Evolutionary conservation across 2,113 vertebrate genomes (phyloP), one percentile per base, ranked within the genome.

Genomic region (Zootoca vivipara): DNA sequence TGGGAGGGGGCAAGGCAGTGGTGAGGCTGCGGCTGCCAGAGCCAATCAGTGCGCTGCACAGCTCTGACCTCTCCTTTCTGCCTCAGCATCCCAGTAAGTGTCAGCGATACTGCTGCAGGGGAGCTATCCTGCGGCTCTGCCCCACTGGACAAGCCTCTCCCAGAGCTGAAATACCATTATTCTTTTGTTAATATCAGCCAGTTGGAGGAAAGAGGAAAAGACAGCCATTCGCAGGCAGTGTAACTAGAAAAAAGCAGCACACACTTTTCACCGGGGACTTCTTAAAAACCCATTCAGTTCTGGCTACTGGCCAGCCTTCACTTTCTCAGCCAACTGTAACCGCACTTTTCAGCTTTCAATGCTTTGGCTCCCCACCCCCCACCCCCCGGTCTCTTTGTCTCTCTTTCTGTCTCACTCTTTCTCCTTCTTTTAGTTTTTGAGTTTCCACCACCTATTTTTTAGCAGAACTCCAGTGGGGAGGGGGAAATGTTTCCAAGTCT

Each of bases 201-300:
- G 40, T 0, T 38, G 18, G 1, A 69, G 38, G 35, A 7, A 85
- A 1, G 33, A 26, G 15, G 56, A 56, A 89, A 30, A 13, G n/a
- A 0, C 12, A 22, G 22, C 2, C 18, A 74, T 69, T 30, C 26
- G 42, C 38, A 1, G 0, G 77, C 8, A 33, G 3, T 6, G 2
- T 1, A 22, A 30, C 62, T 65, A 16, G 24, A 12, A 40, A 40
- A 20, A 58, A 74, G 4, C 65, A 46, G 33, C 5, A 2, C 28
- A 83, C 1, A n/a, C 20, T 72, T 83, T 84, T 58, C n/a, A 84
- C 9, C 13, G 7, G 72, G 70, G 40, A 15, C 46, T 77, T 38
- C 30, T 77, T 64, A 85, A 77, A 65, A 62, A 58, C 70, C 24
- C 73, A n/a, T 64, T 40, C 35, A 13, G 24, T 24, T 67, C 58